Conservation (phyloP, 2,797 vertebrate species). For the Urosaurus nigricauda region DNA sequence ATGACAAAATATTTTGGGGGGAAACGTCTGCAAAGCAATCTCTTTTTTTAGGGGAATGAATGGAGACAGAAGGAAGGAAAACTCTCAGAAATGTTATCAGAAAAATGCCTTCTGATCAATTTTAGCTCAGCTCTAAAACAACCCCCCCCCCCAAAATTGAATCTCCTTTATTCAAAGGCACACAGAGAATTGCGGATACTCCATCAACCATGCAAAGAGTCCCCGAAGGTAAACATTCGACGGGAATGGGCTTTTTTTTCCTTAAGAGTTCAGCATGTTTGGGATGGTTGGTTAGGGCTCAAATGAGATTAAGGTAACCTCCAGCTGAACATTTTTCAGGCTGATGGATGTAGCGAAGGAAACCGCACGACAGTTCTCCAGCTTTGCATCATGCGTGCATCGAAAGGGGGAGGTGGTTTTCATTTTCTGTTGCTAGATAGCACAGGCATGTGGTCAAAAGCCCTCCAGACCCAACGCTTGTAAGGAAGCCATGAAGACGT, state of each 20-base stretch:
- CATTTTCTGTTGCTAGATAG: not conserved
- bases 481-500: too few relatives aligned
- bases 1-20: not conserved
- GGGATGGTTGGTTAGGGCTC: slow-evolving; percentile 7
- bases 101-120: not conserved
- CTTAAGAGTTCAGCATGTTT: slow-evolving; percentile 30
- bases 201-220: not conserved
- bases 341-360: slow-evolving; percentile 33
- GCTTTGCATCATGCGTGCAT: not conserved
- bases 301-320: slow-evolving; percentile 34
- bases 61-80: too few relatives aligned
- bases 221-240: not conserved
- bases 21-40: not conserved
- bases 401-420: not conserved
- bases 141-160: not conserved
- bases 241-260: not conserved
- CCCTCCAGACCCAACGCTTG: too few relatives aligned
- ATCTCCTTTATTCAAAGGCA: slow-evolving; percentile 18
- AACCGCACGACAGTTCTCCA: slow-evolving; percentile 15
- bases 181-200: slow-evolving; percentile 20
- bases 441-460: not conserved
- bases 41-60: not conserved
- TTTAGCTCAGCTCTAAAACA: not conserved
- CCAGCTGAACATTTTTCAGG: slow-evolving; percentile 31
- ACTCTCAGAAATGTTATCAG: not conserved